These are phyloP conservation scores for Acanthoscelides obtectus DNA, from an alignment of 2,888 invertebrate genomes.

Conservation along the genomic window DNA sequence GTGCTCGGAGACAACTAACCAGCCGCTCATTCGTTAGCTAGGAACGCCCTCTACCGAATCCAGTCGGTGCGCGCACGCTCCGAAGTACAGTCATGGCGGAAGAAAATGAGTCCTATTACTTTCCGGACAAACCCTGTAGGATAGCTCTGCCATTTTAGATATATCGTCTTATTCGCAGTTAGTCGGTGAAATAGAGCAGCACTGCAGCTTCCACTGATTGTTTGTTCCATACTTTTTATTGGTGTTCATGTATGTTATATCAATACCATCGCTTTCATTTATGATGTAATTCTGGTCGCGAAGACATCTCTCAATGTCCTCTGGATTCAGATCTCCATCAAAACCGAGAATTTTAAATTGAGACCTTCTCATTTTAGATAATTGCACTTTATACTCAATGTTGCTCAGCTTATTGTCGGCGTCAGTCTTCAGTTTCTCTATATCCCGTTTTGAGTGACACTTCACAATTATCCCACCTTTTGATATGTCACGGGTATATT, in stretches of 20 bases:
- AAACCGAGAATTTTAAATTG: not conserved
- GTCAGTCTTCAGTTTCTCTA: slow-evolving; percentile 4
- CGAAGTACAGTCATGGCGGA: too few relatives aligned
- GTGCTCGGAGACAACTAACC: too few relatives aligned
- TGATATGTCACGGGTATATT: slow-evolving; percentile 3
- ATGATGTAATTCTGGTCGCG: slow-evolving; percentile 4
- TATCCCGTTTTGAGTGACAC: slow-evolving; percentile 4
- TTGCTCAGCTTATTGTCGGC: not conserved
- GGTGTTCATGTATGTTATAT: slow-evolving; percentile 5
- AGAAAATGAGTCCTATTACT: too few relatives aligned
- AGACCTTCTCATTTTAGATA: not conserved
- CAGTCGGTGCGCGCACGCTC: too few relatives aligned
- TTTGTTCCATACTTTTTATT: slow-evolving; percentile 4
- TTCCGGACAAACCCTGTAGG: too few relatives aligned
- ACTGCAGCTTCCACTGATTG: slow-evolving; percentile 4
- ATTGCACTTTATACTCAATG: not conserved
- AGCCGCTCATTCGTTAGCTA: too few relatives aligned
- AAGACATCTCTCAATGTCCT: slow-evolving; percentile 3
- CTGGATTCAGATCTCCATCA: too few relatives aligned
- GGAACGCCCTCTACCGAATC: too few relatives aligned
- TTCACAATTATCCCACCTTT: slow-evolving; percentile 5
- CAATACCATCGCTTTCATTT: slow-evolving; percentile 1
- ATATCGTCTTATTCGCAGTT: not conserved
- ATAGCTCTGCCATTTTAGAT: not conserved
- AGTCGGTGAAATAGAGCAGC: not conserved